A percentile compares a stretch with the other conserved stretches of the same genome.
Evolutionary conservation across 2,113 vertebrate species (phyloP).

Genomic region (Neopipo cinnamomea): DNA sequence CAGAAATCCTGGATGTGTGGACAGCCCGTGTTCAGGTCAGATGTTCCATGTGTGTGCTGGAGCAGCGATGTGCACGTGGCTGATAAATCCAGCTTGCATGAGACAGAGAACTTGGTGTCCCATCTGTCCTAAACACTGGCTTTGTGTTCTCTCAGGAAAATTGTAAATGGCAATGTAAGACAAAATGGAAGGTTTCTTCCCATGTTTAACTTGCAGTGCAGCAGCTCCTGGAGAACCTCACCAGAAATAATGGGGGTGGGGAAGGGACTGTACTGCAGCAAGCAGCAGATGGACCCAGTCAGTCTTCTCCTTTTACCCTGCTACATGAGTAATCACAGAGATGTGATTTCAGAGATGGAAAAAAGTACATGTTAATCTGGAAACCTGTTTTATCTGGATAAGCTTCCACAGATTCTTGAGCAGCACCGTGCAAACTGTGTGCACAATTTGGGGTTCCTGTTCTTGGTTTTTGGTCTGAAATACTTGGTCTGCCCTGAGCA

Average conservation of each 20-base stretch:
- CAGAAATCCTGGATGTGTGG: not conserved
- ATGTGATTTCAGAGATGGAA: not conserved
- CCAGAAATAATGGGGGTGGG: not conserved
- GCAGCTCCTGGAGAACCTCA: not conserved
- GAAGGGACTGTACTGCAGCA: not conserved
- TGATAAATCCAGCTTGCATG: not conserved
- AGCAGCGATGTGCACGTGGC: not conserved
- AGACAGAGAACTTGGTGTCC: not conserved
- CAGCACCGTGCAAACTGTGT: not conserved
- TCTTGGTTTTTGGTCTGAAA: not conserved
- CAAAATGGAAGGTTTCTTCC: not conserved
- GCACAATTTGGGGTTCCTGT: not conserved
- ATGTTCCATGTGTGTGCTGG: not conserved
- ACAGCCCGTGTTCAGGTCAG: not conserved
- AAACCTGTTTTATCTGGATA: not conserved
- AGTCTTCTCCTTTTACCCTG: not conserved
- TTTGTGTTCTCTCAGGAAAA: not conserved
- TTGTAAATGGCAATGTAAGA: not conserved
- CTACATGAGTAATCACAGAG: not conserved
- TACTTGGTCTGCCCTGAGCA: not conserved
- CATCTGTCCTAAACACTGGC: not conserved
- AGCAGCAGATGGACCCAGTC: not conserved
- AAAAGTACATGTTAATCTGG: not conserved
- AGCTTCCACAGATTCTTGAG: not conserved
- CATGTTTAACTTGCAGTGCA: not conserved